Percentiles rank a stretch among this genome's conserved stretches.
These are phyloP conservation scores for Melanerpes formicivorus DNA, from an alignment of 2,113 vertebrate genomes.

Conservation along the genomic window DNA sequence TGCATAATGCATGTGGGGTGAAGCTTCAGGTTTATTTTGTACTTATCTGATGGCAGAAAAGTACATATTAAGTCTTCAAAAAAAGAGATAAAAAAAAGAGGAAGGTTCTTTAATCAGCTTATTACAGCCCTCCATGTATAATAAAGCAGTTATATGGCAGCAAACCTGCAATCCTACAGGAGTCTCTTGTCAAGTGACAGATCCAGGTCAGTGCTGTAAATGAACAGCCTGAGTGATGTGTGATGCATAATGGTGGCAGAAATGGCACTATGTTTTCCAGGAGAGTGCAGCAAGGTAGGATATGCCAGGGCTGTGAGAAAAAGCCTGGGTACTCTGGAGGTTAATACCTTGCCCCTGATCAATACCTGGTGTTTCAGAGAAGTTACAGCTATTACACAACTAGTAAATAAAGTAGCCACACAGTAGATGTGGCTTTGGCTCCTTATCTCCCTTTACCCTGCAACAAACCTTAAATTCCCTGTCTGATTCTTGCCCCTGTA, in stretches of 20 bases:
- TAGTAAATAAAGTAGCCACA: neutral
- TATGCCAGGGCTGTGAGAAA: conserved; percentile 1
- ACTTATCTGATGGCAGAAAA: conserved; percentile 63
- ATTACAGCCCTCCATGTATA: conserved; percentile 55
- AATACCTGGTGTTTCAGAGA: neutral
- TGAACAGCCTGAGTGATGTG: conserved; percentile 60
- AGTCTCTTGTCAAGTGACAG: conserved; percentile 68
- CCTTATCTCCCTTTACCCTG: neutral
- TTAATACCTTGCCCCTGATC: neutral
- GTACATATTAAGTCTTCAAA: conserved; percentile 44
- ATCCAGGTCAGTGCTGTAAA: conserved; percentile 75
- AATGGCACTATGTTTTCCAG: conserved; percentile 28
- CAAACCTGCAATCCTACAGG: conserved; percentile 54
- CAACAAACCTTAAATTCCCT: neutral
- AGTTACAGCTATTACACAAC: neutral
- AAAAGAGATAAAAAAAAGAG: neutral
- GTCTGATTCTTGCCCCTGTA: neutral
- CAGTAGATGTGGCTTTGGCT: neutral
- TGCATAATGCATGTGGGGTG: conserved; percentile 28
- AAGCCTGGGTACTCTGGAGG: neutral
- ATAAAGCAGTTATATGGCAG: conserved; percentile 57
- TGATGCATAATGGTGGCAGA: conserved; percentile 41
- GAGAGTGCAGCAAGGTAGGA: neutral
- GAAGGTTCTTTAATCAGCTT: conserved; percentile 61
- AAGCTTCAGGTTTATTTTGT: conserved; percentile 36